Evolutionary conservation across 2,888 invertebrate species (phyloP).

Genomic region (Eledone cirrhosa): DNA sequence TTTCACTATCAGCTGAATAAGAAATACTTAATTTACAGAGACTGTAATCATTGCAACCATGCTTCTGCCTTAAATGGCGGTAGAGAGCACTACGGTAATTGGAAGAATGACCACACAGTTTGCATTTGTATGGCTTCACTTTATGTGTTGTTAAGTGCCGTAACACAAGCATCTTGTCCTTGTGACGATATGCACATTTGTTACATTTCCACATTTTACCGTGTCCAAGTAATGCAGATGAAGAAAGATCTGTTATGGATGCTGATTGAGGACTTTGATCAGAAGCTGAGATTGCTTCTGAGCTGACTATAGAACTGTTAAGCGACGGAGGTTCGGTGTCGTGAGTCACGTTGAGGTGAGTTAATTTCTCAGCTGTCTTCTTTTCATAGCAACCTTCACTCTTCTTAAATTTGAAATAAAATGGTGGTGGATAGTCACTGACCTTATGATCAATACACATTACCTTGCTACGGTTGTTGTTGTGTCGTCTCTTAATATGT

Average conservation of each 20-base stretch:
- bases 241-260: neutral
- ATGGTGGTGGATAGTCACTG: slow-evolving; percentile 47
- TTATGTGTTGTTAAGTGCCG: slow-evolving; percentile 56
- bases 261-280: slow-evolving; percentile 15
- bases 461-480: slow-evolving; percentile 41
- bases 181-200: slow-evolving; percentile 78
- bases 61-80: slow-evolving; percentile 58
- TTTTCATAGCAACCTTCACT: slow-evolving; percentile 23
- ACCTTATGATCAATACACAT: slow-evolving; percentile 51
- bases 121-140: slow-evolving; percentile 59
- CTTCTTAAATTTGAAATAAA: slow-evolving; percentile 42
- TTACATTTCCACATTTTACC: slow-evolving; percentile 79
- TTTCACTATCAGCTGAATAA: slow-evolving; percentile 33
- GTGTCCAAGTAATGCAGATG: slow-evolving; percentile 15
- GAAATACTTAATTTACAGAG: slow-evolving; percentile 46
- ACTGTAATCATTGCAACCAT: slow-evolving; percentile 45
- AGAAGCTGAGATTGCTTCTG: slow-evolving; percentile 1
- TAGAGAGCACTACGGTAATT: slow-evolving; percentile 66
- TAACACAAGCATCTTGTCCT: slow-evolving; percentile 53
- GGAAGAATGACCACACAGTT: slow-evolving; percentile 63
- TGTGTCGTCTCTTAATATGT: slow-evolving; percentile 78
- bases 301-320: neutral
- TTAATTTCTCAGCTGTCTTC: slow-evolving; percentile 21
- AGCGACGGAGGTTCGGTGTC: neutral
- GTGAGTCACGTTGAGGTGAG: neutral